These are phyloP conservation scores for Carassius carassius DNA, from an alignment of 2,113 vertebrate genomes.

Conservation along the genomic window DNA sequence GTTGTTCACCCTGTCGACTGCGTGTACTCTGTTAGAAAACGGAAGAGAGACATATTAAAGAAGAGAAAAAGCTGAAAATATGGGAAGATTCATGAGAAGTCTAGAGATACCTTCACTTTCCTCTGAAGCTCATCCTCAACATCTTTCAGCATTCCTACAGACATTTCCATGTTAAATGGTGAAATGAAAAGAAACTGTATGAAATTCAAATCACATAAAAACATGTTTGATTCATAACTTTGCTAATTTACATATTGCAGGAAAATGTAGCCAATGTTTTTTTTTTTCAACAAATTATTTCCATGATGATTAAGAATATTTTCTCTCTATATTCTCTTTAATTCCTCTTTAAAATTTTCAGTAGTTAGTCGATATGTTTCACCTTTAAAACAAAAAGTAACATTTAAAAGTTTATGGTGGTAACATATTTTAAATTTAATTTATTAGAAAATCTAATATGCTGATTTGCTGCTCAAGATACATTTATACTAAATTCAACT, in stretches of 20 bases:
- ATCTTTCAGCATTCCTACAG: slow-evolving; percentile 95
- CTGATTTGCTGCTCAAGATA: background rate
- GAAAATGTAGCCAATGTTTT: background rate
- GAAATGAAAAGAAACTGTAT: background rate
- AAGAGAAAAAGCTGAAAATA: background rate
- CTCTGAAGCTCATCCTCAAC: slow-evolving; percentile 98
- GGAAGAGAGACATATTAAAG: background rate
- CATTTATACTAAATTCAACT: background rate
- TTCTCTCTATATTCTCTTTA: background rate
- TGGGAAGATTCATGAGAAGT: background rate
- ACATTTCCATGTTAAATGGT: background rate
- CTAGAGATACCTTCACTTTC: slow-evolving; percentile 89
- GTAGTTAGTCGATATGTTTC: background rate
- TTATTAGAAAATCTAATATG: background rate
- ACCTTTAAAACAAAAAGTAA: background rate
- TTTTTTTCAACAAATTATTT: background rate
- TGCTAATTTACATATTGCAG: background rate
- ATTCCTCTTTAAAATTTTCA: background rate
- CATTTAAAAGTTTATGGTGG: no score
- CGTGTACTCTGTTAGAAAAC: slow-evolving; percentile 85
- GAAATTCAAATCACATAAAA: background rate
- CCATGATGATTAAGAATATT: background rate
- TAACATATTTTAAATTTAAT: background rate
- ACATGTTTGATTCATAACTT: background rate
- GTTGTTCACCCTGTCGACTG: slow-evolving; percentile 96